Base-by-base conservation (phyloP, 2,113 vertebrate species). In the Coptodon rendalli region DNA sequence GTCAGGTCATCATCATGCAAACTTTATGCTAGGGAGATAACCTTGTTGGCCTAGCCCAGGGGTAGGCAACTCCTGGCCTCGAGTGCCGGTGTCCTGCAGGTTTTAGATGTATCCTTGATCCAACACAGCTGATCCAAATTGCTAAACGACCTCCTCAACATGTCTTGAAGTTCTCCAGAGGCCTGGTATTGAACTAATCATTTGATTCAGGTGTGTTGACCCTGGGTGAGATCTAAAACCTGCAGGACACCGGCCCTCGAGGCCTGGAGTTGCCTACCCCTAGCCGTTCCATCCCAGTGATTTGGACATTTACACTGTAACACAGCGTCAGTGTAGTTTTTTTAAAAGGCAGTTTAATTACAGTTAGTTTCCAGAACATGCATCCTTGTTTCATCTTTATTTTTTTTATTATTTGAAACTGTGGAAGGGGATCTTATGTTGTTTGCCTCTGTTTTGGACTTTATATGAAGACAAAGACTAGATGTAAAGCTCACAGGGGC, bases 331-430 rank as follows among this genome's bases (percentile, higher is more conserved):
- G 4, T 63, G 59, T n/a, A 36, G 31, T n/a, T 63, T 63, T 59
- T 38, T 13, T 2, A 1, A 38, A 68, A 38, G 34, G 19, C 19
- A 68, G 6, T 68, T 38, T 68, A n/a, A 22, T 68, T 38, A n/a
- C 61, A 38, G 19, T 13, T 68, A 40, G 34, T 68, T 68, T 40
- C 4, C 6, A 38, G 63, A 40, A 38, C 34, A 40, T n/a, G 34
- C 11, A n/a, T 66, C 34, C 19, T 66, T n/a, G 34, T 68, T 68
- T 40, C 3, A 4, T 0, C 0, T 2, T 45, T 45, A 12, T 43
- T 36, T 57, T 59, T n/a, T 34, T 12, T 9, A 7, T 66, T 1
- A n/a, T 66, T 68, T 68, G 61, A 68, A 68, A 68, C 11, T 0
- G 4, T 66, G 17, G 4, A 66, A 5, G 17, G 31, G 10, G 0